These are phyloP conservation scores for Zaprionus vittiger DNA, from an alignment of 1,140 invertebrate species.

Conservation along the genomic window DNA sequence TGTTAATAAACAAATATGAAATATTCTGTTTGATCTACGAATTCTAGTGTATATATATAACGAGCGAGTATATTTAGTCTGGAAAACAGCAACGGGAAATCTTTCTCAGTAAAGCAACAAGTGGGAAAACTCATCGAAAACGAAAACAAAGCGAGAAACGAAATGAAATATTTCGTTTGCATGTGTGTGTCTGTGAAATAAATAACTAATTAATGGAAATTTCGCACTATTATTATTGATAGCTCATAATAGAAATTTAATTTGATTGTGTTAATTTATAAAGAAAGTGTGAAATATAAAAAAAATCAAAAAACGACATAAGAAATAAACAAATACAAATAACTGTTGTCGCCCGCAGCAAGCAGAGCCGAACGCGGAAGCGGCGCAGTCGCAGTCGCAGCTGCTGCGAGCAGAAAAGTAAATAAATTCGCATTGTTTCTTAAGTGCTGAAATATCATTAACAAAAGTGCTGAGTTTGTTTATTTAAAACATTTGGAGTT, in stretches of 20 bases:
- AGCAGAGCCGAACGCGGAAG: slow-evolving; percentile 16
- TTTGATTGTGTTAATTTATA: slow-evolving; percentile 57
- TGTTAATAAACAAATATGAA: slow-evolving; percentile 45
- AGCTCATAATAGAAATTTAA: slow-evolving; percentile 46
- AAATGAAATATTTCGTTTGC: slow-evolving; percentile 20
- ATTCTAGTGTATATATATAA: slow-evolving; percentile 26
- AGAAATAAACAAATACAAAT: not conserved
- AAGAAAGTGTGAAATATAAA: slow-evolving; percentile 55
- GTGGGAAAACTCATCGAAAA: slow-evolving; percentile 43
- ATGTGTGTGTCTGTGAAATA: slow-evolving; percentile 34
- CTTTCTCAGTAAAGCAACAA: slow-evolving; percentile 19
- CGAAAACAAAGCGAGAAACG: slow-evolving; percentile 46
- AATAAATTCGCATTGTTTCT: slow-evolving; percentile 28
- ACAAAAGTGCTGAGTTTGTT: slow-evolving; percentile 45
- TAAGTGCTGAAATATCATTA: slow-evolving; percentile 38
- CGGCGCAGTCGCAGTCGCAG: slow-evolving; percentile 29
- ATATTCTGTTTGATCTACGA: slow-evolving; percentile 23
- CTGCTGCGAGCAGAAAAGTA: slow-evolving; percentile 24
- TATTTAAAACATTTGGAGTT: slow-evolving; percentile 14
- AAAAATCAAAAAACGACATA: slow-evolving; percentile 1
- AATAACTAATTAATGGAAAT: slow-evolving; percentile 56
- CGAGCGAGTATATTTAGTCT: slow-evolving; percentile 17
- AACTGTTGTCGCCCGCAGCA: slow-evolving; percentile 1
- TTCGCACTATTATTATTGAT: slow-evolving; percentile 29
- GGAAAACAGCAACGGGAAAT: slow-evolving; percentile 36